These are phyloP conservation scores for Remorina albescens DNA, from an alignment of 2,797 vertebrate species.

Conservation along the genomic window DNA sequence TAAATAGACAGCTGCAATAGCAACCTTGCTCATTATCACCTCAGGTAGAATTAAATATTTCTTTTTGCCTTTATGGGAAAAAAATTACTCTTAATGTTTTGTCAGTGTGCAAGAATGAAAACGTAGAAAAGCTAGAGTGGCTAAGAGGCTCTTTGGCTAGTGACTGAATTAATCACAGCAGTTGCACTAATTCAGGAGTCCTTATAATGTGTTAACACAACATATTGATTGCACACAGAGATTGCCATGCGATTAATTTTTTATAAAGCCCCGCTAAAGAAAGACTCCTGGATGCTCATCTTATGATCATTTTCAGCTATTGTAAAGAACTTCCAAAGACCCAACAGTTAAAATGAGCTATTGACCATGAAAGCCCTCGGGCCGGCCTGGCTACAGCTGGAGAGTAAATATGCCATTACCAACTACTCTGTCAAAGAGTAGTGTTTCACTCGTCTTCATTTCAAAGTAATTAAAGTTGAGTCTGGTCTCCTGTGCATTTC, in stretches of 20 bases:
- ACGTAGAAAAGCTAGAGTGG: slow-evolving; percentile 52
- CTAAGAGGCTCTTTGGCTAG: slow-evolving; percentile 48
- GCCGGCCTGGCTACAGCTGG: slow-evolving; percentile 38
- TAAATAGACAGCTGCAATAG: slow-evolving; percentile 23
- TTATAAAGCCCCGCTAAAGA: slow-evolving; percentile 68
- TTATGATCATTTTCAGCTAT: slow-evolving; percentile 68
- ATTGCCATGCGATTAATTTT: slow-evolving; percentile 72
- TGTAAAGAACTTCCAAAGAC: slow-evolving; percentile 59
- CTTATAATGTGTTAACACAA: slow-evolving; percentile 63
- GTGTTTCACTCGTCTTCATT: slow-evolving; percentile 59
- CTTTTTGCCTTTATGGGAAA: slow-evolving; percentile 32
- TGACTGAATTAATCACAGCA: slow-evolving; percentile 68
- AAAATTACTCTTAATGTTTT: slow-evolving; percentile 47
- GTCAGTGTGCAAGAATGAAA: slow-evolving; percentile 51
- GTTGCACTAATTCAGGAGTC: slow-evolving; percentile 54
- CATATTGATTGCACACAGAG: slow-evolving; percentile 66
- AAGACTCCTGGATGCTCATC: slow-evolving; percentile 51
- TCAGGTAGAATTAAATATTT: slow-evolving; percentile 50
- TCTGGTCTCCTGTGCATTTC: slow-evolving; percentile 24
- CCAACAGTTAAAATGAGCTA: slow-evolving; percentile 56
- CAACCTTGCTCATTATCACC: slow-evolving; percentile 42
- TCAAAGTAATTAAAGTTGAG: slow-evolving; percentile 54
- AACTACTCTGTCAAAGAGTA: slow-evolving; percentile 46
- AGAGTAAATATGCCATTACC: slow-evolving; percentile 66
- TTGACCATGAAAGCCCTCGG: slow-evolving; percentile 60